Conservation (phyloP, 2,113 vertebrate species). For the Propithecus coquereli region DNA sequence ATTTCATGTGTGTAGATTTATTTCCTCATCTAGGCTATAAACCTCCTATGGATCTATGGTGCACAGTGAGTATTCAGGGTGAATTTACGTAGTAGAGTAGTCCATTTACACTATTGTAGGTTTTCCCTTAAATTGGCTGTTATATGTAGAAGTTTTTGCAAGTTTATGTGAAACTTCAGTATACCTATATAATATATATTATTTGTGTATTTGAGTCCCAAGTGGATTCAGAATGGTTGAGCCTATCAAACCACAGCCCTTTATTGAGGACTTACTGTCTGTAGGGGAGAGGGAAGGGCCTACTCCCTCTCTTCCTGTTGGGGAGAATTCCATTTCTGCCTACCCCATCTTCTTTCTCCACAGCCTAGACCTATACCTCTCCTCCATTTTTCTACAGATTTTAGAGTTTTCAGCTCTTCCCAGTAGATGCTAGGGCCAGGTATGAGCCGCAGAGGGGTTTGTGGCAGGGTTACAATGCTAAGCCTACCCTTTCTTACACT, state of each 20-base stretch:
- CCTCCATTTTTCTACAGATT: background rate
- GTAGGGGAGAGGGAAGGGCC: background rate
- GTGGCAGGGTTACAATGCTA: background rate
- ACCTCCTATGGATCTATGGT: background rate
- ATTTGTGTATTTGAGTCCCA: background rate
- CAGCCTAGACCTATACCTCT: background rate
- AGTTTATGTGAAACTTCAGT: background rate
- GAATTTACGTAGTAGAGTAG: background rate
- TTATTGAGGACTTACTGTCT: background rate
- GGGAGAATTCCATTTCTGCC: background rate
- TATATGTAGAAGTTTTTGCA: background rate
- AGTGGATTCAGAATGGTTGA: background rate
- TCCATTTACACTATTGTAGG: background rate
- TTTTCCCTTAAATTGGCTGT: slow-evolving; percentile 19
- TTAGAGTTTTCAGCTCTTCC: background rate
- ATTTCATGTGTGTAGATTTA: background rate
- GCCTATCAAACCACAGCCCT: background rate
- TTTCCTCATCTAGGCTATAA: background rate
- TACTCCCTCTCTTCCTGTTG: background rate
- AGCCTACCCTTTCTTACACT: background rate
- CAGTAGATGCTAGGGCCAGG: background rate
- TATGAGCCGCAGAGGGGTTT: background rate
- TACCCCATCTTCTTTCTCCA: background rate
- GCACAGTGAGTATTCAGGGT: background rate
- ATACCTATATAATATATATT: background rate